Evolutionary conservation across 2,797 vertebrate species (phyloP).

Genomic region (Tragelaphus oryx): DNA sequence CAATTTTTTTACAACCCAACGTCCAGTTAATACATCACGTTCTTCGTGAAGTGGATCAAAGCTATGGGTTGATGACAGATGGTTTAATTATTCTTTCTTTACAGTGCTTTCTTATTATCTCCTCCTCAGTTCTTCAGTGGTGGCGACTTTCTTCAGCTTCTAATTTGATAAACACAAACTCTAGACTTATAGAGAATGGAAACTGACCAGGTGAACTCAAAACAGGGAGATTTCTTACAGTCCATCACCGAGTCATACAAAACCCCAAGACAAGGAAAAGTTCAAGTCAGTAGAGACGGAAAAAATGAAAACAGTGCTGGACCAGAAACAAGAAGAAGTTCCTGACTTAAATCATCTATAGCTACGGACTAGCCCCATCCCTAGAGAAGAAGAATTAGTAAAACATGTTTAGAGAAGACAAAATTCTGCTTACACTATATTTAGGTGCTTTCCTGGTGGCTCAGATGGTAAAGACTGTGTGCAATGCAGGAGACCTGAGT

Average conservation of each 20-base stretch:
- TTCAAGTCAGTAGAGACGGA: neutral
- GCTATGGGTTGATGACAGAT: neutral
- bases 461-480: neutral
- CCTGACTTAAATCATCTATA: neutral
- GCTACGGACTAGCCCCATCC: neutral
- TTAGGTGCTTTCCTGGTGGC: neutral
- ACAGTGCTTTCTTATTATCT: neutral
- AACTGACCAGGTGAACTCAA: neutral
- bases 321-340: neutral
- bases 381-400: neutral
- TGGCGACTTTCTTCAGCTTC: neutral
- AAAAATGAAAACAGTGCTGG: neutral
- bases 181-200: neutral
- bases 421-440: neutral
- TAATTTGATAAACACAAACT: neutral
- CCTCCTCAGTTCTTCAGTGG: neutral
- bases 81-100: neutral
- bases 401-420: neutral
- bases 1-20: neutral
- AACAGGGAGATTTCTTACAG: neutral
- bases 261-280: neutral
- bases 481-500: neutral
- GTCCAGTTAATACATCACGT: neutral
- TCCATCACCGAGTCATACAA: neutral
- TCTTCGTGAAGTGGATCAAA: neutral